Evolutionary conservation across 2,888 invertebrate species (phyloP).

Genomic region (Ischnura elegans): DNA sequence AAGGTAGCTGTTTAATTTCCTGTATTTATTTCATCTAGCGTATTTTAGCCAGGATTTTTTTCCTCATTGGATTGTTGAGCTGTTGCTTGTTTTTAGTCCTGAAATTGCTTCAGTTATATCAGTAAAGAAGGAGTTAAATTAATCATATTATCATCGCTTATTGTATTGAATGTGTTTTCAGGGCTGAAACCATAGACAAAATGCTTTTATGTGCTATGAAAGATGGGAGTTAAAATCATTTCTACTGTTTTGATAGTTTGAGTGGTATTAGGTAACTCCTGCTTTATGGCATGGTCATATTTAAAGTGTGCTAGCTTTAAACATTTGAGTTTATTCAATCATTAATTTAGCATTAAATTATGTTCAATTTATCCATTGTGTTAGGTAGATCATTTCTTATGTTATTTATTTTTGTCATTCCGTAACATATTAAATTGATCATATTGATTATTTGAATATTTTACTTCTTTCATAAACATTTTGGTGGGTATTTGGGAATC

Average conservation of each 20-base stretch:
- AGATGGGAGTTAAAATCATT: not conserved
- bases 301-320: not conserved
- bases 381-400: not conserved
- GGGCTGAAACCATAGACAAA: not conserved
- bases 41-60: not conserved
- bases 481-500: not conserved
- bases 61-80: not conserved
- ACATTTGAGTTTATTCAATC: not conserved
- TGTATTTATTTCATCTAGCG: constrained; percentile 12
- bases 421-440: constrained; percentile 1
- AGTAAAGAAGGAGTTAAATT: not conserved
- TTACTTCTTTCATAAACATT: not conserved
- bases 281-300: not conserved
- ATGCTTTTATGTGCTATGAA: not conserved
- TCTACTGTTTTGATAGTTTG: not conserved
- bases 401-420: constrained; percentile 31
- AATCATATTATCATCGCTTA: not conserved
- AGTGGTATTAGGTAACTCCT: not conserved
- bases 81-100: not conserved
- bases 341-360: not conserved
- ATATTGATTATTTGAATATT: not conserved
- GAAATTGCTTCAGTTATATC: not conserved
- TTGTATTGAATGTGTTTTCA: not conserved
- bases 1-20: constrained; percentile 28
- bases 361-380: not conserved